phyloP scores from a whole-genome alignment of 2,113 vertebrate genomes.

The Pardalotus punctatus region DNA sequence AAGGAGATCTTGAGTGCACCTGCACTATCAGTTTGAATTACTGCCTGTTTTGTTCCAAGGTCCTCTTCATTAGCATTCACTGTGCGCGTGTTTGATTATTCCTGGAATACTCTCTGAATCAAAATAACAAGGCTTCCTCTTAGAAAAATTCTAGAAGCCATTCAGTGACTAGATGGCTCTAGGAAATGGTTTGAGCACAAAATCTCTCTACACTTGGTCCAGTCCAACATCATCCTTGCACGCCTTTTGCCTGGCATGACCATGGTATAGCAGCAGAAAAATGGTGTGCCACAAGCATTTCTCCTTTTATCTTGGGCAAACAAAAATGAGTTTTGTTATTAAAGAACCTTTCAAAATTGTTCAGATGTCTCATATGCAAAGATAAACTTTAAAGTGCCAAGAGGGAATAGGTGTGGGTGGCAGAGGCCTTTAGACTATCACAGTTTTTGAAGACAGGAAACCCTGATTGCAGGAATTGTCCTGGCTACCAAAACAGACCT shows the following conservation, averaged over 20 bases:
- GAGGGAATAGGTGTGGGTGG: not conserved
- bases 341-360: not conserved
- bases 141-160: not conserved
- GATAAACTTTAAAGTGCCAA: not conserved
- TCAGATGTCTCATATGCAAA: not conserved
- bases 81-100: not conserved
- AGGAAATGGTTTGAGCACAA: not conserved
- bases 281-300: not conserved
- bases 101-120: not conserved
- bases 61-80: not conserved
- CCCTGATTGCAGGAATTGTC: not conserved
- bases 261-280: not conserved
- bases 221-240: not conserved
- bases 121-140: not conserved
- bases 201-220: not conserved
- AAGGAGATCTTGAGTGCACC: not conserved
- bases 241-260: not conserved
- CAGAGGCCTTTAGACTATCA: not conserved
- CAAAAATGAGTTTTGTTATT: not conserved
- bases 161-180: not conserved
- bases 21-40: not conserved
- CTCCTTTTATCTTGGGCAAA: not conserved
- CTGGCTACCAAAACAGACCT: not conserved
- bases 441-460: not conserved
- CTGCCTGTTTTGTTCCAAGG: not conserved